Conservation (phyloP, 1,140 invertebrate genomes). For the Pygmarrhopalites habei region DNA sequence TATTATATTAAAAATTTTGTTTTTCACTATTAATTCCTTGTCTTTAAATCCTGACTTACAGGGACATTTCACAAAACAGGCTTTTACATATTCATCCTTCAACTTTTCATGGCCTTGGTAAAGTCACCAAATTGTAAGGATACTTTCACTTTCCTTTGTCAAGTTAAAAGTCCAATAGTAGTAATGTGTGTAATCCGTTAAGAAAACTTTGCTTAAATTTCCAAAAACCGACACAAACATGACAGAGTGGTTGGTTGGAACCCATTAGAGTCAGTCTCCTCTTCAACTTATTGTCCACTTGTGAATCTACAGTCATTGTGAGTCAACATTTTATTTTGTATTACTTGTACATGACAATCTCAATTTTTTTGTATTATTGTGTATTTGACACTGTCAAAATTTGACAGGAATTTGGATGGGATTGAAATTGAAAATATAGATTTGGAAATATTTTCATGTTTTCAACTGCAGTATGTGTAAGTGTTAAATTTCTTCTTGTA, state of each 20-base stretch:
- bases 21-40: neutral
- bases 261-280: neutral
- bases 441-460: slow-evolving; percentile 48
- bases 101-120: slow-evolving; percentile 27
- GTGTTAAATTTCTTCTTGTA: slow-evolving; percentile 20
- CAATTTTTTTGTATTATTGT: too few species aligned
- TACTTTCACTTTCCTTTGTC: slow-evolving; percentile 4
- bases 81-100: slow-evolving; percentile 30
- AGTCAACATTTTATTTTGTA: neutral
- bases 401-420: slow-evolving; percentile 38
- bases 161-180: neutral
- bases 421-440: slow-evolving; percentile 45
- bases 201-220: neutral
- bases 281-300: neutral
- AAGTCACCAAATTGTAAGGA: slow-evolving; percentile 38
- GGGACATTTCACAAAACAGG: slow-evolving; percentile 40
- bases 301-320: neutral
- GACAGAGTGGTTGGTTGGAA: neutral
- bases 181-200: slow-evolving; percentile 1
- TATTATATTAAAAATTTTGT: neutral
- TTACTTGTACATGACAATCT: neutral
- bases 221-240: too few species aligned
- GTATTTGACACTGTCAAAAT: neutral
- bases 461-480: slow-evolving; percentile 51
- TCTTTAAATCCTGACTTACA: neutral